Evolutionary conservation across 2,113 vertebrate species (phyloP), one percentile per base, ranked within the genome.

Genomic region (Elephas maximus): DNA sequence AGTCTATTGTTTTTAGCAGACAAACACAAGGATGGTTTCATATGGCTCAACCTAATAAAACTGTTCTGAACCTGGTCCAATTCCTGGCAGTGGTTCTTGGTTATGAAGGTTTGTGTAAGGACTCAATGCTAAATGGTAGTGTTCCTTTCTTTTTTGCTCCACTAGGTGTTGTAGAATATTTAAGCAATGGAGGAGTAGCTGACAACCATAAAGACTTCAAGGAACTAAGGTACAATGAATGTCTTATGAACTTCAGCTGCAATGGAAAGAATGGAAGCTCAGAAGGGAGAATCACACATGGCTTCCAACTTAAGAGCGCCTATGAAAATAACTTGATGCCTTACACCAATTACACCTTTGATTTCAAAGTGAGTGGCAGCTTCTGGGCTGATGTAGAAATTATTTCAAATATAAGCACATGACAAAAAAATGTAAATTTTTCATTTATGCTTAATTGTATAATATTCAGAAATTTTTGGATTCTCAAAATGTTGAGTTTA

Each of bases 201-300:
- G 99, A 99, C 98, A 99, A 99, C 99, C 99, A 99, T 99, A 99
- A 99, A 98, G 99, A 99, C 99, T 99, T 99, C 98, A 99, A 99
- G 98, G 99, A 99, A 98, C 98, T 99, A 57, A 99, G 99, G 95
- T 99, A 99, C 98, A 99, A 98, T 14, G 99, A 99, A 97, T 99
- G 99, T 99, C 99, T 99, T 90, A 99, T 99, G 99, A 99, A 99
- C 99, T 99, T 99, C 99, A 99, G 98, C 76, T 99, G 99, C 98
- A 99, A 98, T 51, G 99, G 99, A 9, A 99, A 99, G 98, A 99
- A 99, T 69, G 99, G 99, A 96, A 99, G 99, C 98, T 99, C 99
- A 0, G 99, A 99, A 92, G 99, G 99, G 73, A 99, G 99, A 98
- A 99, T 99, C 97, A 99, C 99, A 0, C 99, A 99, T 97, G 99